A percentile compares a stretch with the other conserved stretches of the same genome.
Evolutionary conservation across 2,888 invertebrate species (phyloP).

Genomic region (Eupithecia vulgata): DNA sequence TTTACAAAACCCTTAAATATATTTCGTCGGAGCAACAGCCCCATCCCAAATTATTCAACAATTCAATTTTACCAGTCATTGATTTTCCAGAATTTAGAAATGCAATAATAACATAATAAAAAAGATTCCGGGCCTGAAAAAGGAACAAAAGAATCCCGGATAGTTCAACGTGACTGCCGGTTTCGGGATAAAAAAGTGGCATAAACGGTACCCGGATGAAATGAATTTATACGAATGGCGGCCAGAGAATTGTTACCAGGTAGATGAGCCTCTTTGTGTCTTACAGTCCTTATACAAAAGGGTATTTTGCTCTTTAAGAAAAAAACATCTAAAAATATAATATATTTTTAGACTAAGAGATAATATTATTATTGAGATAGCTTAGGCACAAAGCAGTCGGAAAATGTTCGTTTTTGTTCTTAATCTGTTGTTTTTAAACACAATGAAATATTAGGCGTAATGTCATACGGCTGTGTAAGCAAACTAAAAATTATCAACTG

Average conservation of each 20-base stretch:
- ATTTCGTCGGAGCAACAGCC: neutral
- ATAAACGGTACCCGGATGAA: conserved; percentile 45
- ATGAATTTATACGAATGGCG: conserved; percentile 50
- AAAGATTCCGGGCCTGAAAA: conserved; percentile 28
- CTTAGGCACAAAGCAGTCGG: too few relatives aligned
- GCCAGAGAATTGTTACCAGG: conserved; percentile 5
- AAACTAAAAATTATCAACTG: too few relatives aligned
- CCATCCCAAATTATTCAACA: neutral
- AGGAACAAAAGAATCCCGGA: conserved; percentile 37
- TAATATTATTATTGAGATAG: too few relatives aligned
- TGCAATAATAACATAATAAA: conserved; percentile 39
- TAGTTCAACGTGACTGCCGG: conserved; percentile 45
- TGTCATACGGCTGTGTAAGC: too few relatives aligned
- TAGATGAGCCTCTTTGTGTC: too few relatives aligned
- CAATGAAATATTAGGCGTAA: too few relatives aligned
- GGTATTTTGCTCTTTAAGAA: too few relatives aligned
- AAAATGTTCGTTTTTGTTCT: too few relatives aligned
- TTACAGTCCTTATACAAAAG: too few relatives aligned
- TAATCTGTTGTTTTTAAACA: too few relatives aligned
- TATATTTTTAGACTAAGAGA: too few relatives aligned
- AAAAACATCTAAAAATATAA: too few relatives aligned
- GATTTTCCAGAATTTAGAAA: conserved; percentile 20
- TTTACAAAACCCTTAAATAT: neutral
- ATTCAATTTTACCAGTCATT: conserved; percentile 3
- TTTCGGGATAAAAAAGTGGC: conserved; percentile 51